Conservation (phyloP, 2,797 vertebrate genomes). For the Enteromius thamalakanensis region DNA sequence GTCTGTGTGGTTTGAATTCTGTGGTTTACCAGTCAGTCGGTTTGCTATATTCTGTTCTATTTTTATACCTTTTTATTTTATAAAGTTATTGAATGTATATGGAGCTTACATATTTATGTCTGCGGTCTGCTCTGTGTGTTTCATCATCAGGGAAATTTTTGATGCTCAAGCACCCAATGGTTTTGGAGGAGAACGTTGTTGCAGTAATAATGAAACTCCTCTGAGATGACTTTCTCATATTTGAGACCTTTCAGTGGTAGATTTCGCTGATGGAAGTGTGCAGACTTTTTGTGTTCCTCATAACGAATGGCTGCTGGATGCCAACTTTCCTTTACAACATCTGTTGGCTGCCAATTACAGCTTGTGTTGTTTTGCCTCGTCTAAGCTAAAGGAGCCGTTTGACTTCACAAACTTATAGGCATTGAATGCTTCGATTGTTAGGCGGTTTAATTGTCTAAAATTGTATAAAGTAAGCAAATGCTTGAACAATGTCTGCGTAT, state of each 20-base stretch:
- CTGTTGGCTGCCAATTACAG: conserved; percentile 82
- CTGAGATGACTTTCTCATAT: conserved; percentile 16
- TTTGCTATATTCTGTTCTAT: conserved; percentile 3
- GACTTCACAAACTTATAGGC: conserved; percentile 69
- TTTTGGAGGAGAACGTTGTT: conserved; percentile 67
- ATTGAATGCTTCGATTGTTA: conserved; percentile 18
- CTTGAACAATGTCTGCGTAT: background rate
- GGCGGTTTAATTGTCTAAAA: background rate
- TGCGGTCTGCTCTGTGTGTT: conserved; percentile 21
- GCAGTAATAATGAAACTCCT: conserved; percentile 37
- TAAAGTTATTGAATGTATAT: background rate
- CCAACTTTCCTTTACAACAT: conserved; percentile 81
- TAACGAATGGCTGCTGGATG: conserved; percentile 76
- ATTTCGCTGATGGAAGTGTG: conserved; percentile 28
- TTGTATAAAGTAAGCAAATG: background rate
- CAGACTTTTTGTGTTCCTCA: conserved; percentile 70
- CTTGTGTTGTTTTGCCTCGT: conserved; percentile 74
- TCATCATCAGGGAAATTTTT: conserved; percentile 23
- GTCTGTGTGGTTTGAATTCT: conserved; percentile 29
- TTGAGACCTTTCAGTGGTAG: background rate
- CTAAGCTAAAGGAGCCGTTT: conserved; percentile 74
- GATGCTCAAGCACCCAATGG: conserved; percentile 66
- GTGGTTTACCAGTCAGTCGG: conserved; percentile 12
- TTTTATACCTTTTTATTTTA: conserved; percentile 17
- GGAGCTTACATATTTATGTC: background rate